Conservation (phyloP, 2,797 vertebrate species). For the Silurus aristotelis region DNA sequence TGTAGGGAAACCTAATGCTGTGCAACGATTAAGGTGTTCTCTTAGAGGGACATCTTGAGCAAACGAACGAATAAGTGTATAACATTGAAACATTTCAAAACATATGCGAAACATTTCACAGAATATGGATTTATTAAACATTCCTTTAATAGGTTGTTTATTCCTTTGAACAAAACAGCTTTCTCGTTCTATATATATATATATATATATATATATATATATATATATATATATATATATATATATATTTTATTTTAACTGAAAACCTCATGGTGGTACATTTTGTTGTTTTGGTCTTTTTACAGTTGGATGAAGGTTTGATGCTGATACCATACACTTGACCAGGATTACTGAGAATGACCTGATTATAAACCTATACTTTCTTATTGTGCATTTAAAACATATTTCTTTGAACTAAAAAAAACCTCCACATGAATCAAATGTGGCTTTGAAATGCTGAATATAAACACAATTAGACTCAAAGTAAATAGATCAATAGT, state of each 20-base stretch:
- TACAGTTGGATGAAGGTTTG: background rate
- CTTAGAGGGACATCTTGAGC: background rate
- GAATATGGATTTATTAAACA: too few relatives aligned
- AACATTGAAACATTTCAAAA: background rate
- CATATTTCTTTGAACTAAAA: background rate
- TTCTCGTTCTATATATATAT: background rate
- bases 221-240: too few relatives aligned
- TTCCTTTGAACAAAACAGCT: background rate
- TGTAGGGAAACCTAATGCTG: background rate
- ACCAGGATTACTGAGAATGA: background rate
- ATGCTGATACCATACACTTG: background rate
- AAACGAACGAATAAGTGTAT: background rate
- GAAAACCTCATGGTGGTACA: background rate
- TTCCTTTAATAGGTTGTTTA: background rate
- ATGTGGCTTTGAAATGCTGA: background rate
- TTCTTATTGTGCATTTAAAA: background rate
- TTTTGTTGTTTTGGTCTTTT: background rate
- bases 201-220: too few relatives aligned
- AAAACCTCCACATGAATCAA: background rate
- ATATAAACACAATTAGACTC: background rate
- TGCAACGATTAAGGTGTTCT: background rate
- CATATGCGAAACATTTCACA: background rate
- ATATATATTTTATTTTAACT: background rate
- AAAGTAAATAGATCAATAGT: constrained; percentile 10
- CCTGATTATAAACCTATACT: background rate